Evolutionary conservation across 1,140 invertebrate genomes (phyloP).

Genomic region (Nasonia giraulti): DNA sequence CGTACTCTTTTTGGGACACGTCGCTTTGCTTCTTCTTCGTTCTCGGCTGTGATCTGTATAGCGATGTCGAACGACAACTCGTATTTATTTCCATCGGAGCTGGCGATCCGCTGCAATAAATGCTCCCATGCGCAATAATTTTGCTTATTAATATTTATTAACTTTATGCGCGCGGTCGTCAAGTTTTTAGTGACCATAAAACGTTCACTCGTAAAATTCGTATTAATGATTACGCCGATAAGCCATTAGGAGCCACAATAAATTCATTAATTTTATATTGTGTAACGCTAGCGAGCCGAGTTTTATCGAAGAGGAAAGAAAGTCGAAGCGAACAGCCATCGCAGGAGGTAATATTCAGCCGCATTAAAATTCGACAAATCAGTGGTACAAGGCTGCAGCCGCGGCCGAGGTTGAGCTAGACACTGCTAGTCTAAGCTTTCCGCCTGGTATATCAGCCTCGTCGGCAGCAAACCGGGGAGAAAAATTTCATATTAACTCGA

Average conservation of each 20-base stretch:
- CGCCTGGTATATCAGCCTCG: background rate
- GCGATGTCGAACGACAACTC: background rate
- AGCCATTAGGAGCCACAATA: background rate
- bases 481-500: constrained; percentile 52
- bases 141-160: too few relatives aligned
- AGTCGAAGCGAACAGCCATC: too few relatives aligned
- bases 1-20: background rate
- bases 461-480: background rate
- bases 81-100: background rate
- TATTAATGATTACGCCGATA: too few relatives aligned
- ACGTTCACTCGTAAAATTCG: too few relatives aligned
- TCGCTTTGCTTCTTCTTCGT: background rate
- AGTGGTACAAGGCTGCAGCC: background rate
- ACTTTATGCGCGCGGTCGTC: too few relatives aligned
- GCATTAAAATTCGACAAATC: constrained; percentile 13
- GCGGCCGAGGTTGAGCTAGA: background rate
- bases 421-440: background rate
- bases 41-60: background rate
- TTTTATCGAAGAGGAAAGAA: too few relatives aligned
- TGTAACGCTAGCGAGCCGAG: too few relatives aligned
- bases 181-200: too few relatives aligned
- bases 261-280: background rate
- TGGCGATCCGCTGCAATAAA: too few relatives aligned
- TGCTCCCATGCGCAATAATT: too few relatives aligned
- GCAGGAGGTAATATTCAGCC: too few relatives aligned